Evolutionary conservation across 1,140 invertebrate species (phyloP), one percentile per base, ranked within the genome.

Genomic region (Heterodera carotae): DNA sequence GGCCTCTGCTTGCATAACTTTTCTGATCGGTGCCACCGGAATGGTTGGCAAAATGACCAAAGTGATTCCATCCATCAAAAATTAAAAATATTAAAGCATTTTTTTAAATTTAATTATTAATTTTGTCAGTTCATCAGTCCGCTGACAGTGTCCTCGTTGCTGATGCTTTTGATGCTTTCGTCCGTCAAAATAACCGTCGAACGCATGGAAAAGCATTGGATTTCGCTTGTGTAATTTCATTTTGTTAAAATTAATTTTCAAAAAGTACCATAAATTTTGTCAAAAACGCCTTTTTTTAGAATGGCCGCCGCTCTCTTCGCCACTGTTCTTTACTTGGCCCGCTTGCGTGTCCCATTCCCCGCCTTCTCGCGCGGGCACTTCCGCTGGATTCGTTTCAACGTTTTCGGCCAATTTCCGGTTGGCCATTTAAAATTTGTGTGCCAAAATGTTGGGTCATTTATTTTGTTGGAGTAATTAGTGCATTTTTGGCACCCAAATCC

Each of bases 1-100:
- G 48, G 69, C 79, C 22, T 86, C 85, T 10, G 74, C 84, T 0
- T 60, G 87, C 33, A 73, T 86, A 62, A 86, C 85, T 34, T 84
- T 88, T 59, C 56, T 88, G 34, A 84, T 88, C 36, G 87, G 84
- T 6, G 69, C 71, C 6, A 85, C 83, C 48, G 87, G 87, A 27
- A 60, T 88, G 33, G 84, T 89, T 31, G 88, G 89, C 22, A 72
- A 87, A 27, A 68, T 90, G 1, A 83, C 88, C 4, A 83, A 86
- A 48, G 85, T 78, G 39, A 6, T 27, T 22, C n/a, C n/a, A n/a
- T n/a, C n/a, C n/a, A n/a, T n/a, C n/a, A n/a, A n/a, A n/a, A n/a
- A n/a, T n/a, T n/a, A n/a, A n/a, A n/a, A n/a, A n/a, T n/a, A n/a
- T n/a, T n/a, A n/a, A n/a, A n/a, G n/a, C n/a, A n/a, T n/a, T 69